phyloP scores from a whole-genome alignment of 2,797 vertebrate species.

The Cygnus olor region DNA sequence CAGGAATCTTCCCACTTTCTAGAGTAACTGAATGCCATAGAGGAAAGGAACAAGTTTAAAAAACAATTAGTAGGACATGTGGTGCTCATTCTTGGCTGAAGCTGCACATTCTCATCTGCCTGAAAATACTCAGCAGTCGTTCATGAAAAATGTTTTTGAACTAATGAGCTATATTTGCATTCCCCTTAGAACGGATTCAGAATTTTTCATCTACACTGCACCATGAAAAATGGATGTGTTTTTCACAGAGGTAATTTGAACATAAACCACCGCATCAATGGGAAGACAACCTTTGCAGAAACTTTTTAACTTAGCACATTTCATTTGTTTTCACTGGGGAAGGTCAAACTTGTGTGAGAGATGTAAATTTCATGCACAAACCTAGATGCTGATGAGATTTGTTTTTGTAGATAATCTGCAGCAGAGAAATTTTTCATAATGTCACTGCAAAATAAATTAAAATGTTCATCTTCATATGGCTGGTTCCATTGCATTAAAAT shows the following conservation, averaged over 20 bases:
- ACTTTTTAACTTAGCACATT: constrained; percentile 80
- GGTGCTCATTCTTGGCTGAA: constrained; percentile 79
- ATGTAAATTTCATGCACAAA: constrained; percentile 83
- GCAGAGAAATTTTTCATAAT: constrained; percentile 87
- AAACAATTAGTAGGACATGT: constrained; percentile 82
- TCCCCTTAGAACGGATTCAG: constrained; percentile 79
- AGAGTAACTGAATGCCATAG: constrained; percentile 66
- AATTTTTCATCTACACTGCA: constrained; percentile 81
- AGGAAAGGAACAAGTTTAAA: constrained; percentile 79
- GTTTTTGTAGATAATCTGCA: constrained; percentile 86
- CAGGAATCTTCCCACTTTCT: constrained; percentile 55
- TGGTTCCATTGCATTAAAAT: constrained; percentile 90
- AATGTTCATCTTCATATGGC: constrained; percentile 90
- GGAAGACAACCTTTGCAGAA: constrained; percentile 82
- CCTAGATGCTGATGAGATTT: constrained; percentile 86
- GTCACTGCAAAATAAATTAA: constrained; percentile 89
- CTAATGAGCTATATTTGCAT: constrained; percentile 87
- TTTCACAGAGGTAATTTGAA: constrained; percentile 82
- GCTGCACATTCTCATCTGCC: constrained; percentile 77
- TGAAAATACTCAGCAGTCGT: constrained; percentile 79
- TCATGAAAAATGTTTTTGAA: constrained; percentile 85
- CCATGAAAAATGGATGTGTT: constrained; percentile 84
- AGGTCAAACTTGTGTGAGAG: constrained; percentile 80
- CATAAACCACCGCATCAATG: constrained; percentile 77
- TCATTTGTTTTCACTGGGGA: constrained; percentile 77